Evolutionary conservation across 2,797 vertebrate genomes (phyloP), one percentile per base, ranked within the genome.

Genomic region (Platalea minor): DNA sequence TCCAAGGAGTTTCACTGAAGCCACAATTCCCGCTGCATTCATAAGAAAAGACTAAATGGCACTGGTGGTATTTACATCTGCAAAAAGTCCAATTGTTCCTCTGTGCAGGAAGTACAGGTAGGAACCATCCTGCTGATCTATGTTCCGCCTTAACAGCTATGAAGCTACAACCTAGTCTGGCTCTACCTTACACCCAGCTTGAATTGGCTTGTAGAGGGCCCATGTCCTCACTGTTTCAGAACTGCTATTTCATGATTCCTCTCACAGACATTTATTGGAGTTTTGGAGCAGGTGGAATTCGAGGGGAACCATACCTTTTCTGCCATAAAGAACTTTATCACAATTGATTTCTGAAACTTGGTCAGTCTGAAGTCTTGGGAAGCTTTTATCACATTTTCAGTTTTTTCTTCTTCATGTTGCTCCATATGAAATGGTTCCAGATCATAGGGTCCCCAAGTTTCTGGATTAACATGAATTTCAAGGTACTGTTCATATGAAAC

Each of bases 281-380:
- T 33, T 50, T 45, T 75, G 45, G 31, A 46, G 29, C 9, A 37
- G 9, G 13, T 28, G 37, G 24, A 79, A 67, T 48, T 70, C 23
- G 69, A 29, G 20, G 63, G 23, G 4, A 77, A 31, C 8, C 76
- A 59, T 97, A 99, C 98, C 97, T 98, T 98, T 96, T 98, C 98
- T 96, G 98, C 98, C 95, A 98, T 96, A 96, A 98, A 98, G 87
- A 97, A 98, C 91, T 99, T 99, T 82, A 99, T 97, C 37, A 99
- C 94, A 76, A 99, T 95, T 31, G 99, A 96, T 83, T 99, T 99
- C 89, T 99, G 98, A 96, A 99, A 99, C 46, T 96, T 61, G 45
- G 91, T 98, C 68, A 99, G 82, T 64, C 95, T 97, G 46, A 96
- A 88, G 60, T 97, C 91, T 98, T 98, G 98, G 41, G 91, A 63